Evolutionary conservation across 2,113 vertebrate genomes (phyloP), one percentile per base, ranked within the genome.

Genomic region (Tichodroma muraria): DNA sequence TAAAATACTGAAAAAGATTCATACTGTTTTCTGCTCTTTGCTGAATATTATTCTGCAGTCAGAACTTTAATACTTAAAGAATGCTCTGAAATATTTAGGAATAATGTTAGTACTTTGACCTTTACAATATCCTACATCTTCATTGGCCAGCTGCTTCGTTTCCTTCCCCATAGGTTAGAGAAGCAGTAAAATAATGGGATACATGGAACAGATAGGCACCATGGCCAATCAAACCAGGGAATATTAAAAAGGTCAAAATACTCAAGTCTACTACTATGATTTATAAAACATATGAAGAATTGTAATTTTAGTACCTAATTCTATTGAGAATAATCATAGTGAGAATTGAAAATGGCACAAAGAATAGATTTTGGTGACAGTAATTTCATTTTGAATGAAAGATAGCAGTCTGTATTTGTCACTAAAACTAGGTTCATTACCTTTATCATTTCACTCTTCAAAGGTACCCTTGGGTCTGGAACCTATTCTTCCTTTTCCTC

Each of bases 161-260:
- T 70, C 57, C 61, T 94, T 90, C 70, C 69, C 81, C 19, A 89
- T 85, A 96, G 91, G 91, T 86, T 94, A 93, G 64, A 72, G 57
- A 75, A 50, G 44, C 37, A 78, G 44, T 85, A 92, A 95, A 96
- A 94, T 77, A 90, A 81, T 65, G 88, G 73, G 40, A 75, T 57
- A 70, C 71, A 57, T 71, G 23, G 83, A 96, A 94, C 20, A 90
- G 63, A 75, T 60, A 63, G 24, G n/a, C n/a, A 94, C 60, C 37
- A 53, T 33, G 91, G 38, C 91, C 88, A 96, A 57, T 96, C 93
- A 97, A 95, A 76, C 61, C 35, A 88, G 88, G 75, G 72, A 89
- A 94, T 97, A 96, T 89, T 96, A 66, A 93, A 96, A 97, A 97
- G 94, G 96, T 97, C 95, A 96, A 97, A 96, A 96, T 92, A 95